Conservation (phyloP, 2,113 vertebrate genomes). For the Dasyornis broadbenti region DNA sequence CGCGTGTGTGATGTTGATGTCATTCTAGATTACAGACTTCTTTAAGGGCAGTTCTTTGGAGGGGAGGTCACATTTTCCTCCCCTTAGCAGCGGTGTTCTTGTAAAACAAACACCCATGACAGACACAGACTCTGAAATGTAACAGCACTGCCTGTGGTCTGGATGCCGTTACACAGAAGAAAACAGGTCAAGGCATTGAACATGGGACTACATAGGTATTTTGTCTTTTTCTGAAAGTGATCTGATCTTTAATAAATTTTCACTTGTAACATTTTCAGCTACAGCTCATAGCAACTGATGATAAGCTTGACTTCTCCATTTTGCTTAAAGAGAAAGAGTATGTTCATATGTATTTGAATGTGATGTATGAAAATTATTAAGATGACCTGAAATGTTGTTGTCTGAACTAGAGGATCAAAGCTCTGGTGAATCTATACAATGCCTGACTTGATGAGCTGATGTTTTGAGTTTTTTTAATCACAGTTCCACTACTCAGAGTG, state of each 20-base stretch:
- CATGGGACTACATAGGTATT: not conserved
- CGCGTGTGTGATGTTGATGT: accelerated
- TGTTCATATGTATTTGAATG: accelerated
- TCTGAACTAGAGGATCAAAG: not conserved
- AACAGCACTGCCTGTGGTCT: not conserved
- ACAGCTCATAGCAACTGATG: not conserved
- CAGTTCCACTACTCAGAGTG: not conserved
- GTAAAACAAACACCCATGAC: not conserved
- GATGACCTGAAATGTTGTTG: not conserved
- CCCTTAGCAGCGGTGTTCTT: not conserved
- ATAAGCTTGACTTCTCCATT: not conserved
- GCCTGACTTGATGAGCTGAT: not conserved
- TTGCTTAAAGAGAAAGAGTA: not conserved
- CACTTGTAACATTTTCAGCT: not conserved
- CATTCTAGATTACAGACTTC: not conserved
- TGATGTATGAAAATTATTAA: not conserved
- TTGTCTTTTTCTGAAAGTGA: not conserved
- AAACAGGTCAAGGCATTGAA: not conserved
- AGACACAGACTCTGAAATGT: not conserved
- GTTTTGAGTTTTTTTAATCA: not conserved
- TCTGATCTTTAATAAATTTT: not conserved
- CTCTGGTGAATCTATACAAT: not conserved
- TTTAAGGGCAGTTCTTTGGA: not conserved
- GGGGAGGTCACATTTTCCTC: not conserved
- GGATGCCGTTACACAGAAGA: not conserved